Evolutionary conservation across 64 coral and sea anemone species (phyloP).

Genomic region (Montipora efflorescens): DNA sequence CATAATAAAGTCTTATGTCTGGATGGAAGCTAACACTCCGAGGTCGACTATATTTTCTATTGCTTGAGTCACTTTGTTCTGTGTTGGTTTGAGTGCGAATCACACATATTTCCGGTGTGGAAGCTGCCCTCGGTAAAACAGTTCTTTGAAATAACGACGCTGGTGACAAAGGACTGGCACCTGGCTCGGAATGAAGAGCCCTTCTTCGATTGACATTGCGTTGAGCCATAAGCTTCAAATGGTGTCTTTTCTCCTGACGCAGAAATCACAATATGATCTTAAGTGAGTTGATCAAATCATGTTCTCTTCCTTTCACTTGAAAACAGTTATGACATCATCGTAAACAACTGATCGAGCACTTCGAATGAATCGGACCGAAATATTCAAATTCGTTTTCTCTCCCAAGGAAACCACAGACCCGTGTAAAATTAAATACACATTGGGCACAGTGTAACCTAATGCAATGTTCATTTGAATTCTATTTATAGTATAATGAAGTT

Average conservation of each 20-base stretch:
- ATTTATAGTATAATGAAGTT: not conserved
- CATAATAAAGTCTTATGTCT: slow-evolving; percentile 84
- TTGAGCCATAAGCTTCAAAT: not conserved
- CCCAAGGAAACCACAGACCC: not conserved
- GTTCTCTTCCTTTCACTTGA: not conserved
- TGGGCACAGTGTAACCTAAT: not conserved
- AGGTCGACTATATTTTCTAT: slow-evolving; percentile 75
- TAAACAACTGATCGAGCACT: not conserved
- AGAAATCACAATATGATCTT: not conserved
- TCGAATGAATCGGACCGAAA: not conserved
- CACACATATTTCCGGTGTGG: slow-evolving; percentile 25
- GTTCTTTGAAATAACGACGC: not conserved
- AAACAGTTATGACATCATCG: not conserved
- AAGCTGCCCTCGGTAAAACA: slow-evolving; percentile 41
- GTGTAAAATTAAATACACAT: not conserved
- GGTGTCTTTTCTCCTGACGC: not conserved
- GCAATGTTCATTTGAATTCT: not conserved
- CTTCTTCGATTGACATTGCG: not conserved
- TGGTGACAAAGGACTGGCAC: not conserved
- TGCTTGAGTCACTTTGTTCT: slow-evolving; percentile 26
- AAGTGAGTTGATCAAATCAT: not conserved
- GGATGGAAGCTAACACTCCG: slow-evolving; percentile 94
- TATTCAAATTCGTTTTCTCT: not conserved
- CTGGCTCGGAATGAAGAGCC: slow-evolving; percentile 4
- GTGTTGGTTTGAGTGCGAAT: not conserved